phyloP scores from a whole-genome alignment of 2,797 vertebrate species.

The Amniataba percoides region DNA sequence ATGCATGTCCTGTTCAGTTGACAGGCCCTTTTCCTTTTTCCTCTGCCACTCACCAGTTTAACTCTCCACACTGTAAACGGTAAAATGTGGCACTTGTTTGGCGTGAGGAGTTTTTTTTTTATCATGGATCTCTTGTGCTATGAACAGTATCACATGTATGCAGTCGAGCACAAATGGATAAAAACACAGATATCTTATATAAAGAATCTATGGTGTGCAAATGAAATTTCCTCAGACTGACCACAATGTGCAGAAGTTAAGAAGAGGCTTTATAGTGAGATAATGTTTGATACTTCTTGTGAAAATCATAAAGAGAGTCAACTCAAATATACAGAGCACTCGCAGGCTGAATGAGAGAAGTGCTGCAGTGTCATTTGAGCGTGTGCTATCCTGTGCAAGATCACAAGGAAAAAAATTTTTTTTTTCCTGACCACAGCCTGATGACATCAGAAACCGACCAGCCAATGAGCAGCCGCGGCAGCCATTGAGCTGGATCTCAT shows the following conservation, averaged over 20 bases:
- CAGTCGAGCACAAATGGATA: background rate
- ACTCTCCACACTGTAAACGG: background rate
- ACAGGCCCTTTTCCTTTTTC: constrained; percentile 61
- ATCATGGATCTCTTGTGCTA: background rate
- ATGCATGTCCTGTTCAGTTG: constrained; percentile 64
- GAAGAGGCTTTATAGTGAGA: background rate
- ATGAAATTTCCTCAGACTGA: background rate
- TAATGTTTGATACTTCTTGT: background rate
- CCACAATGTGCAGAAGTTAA: background rate
- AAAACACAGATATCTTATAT: constrained; percentile 8
- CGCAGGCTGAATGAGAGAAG: background rate
- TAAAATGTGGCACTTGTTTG: background rate
- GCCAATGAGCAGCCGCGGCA: constrained; percentile 38
- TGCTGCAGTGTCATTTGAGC: constrained; percentile 24
- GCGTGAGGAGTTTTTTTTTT: background rate
- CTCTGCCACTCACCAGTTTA: constrained; percentile 23
- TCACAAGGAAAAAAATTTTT: constrained; percentile 32
- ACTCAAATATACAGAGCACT: background rate
- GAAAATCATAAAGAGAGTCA: background rate
- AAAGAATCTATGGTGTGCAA: background rate
- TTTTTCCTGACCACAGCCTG: constrained; percentile 53
- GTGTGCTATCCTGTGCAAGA: constrained; percentile 11
- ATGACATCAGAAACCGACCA: constrained; percentile 15
- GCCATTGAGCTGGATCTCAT: constrained; percentile 7
- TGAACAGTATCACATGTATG: background rate